Percentiles rank a stretch among this genome's conserved stretches.
These are phyloP conservation scores for Anarhynchus alexandrinus DNA, from an alignment of 2,113 vertebrate species.

Conservation along the genomic window DNA sequence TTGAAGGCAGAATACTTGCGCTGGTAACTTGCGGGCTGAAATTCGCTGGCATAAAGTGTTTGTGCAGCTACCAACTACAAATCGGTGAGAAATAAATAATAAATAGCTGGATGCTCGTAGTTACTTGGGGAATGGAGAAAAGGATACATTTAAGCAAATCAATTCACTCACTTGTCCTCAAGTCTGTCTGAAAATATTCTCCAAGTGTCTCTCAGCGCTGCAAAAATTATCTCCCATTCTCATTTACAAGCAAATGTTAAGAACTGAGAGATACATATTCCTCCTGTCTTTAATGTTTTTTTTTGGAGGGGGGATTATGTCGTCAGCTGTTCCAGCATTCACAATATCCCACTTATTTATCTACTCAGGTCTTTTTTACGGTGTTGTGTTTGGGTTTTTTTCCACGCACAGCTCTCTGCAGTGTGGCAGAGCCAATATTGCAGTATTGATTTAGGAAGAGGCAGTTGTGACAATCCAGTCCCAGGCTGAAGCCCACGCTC, in stretches of 20 bases:
- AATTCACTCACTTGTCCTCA: constrained; percentile 16
- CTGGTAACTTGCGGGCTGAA: not conserved
- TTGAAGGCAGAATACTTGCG: not conserved
- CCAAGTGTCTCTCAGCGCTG: not conserved
- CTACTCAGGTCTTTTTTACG: not conserved
- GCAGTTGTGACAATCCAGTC: not conserved
- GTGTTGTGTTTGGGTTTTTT: too few relatives aligned
- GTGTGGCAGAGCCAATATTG: not conserved
- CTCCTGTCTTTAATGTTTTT: not conserved
- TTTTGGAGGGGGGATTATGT: not conserved
- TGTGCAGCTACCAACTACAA: not conserved
- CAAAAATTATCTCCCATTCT: constrained; percentile 45
- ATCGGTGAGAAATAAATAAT: constrained; percentile 17
- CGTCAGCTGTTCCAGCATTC: not conserved
- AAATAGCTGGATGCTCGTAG: not conserved
- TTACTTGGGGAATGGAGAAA: not conserved
- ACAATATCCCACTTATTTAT: constrained; percentile 1
- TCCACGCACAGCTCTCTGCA: not conserved
- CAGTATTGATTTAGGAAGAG: constrained; percentile 18
- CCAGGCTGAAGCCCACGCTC: not conserved
- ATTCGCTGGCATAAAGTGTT: not conserved
- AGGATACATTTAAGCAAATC: constrained; percentile 1
- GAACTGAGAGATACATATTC: not conserved
- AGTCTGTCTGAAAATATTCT: constrained; percentile 44
- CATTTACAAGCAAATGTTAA: constrained; percentile 9